phyloP scores from a whole-genome alignment of 2,113 vertebrate species.

The Rhegmatorhina hoffmannsi region DNA sequence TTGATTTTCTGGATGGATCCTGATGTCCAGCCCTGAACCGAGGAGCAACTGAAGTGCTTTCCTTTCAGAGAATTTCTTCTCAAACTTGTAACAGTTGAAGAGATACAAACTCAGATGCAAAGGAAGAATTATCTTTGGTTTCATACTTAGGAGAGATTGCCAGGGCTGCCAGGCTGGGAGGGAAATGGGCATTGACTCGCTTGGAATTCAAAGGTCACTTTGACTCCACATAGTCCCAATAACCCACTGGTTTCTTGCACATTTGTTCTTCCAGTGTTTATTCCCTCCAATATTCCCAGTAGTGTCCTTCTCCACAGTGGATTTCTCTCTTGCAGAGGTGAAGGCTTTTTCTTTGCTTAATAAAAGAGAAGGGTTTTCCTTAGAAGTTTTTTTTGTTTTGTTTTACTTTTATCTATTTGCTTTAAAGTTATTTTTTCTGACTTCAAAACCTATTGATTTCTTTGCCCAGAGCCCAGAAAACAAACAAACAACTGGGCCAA shows the following conservation, averaged over 20 bases:
- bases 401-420: slow-evolving; percentile 6
- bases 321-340: not conserved
- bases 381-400: not conserved
- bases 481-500: not conserved
- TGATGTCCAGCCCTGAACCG: fast-evolving
- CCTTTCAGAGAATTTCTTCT: not conserved
- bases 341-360: not conserved
- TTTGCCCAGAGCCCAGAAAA: not conserved
- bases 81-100: fast-evolving
- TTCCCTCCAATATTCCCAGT: not conserved
- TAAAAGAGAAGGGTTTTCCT: not conserved
- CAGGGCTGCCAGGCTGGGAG: not conserved
- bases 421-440: slow-evolving; percentile 7
- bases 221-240: fast-evolving
- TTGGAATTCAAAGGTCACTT: not conserved
- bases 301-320: not conserved
- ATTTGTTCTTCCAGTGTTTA: not conserved
- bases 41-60: not conserved
- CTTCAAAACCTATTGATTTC: slow-evolving; percentile 14
- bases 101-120: fast-evolving
- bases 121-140: not conserved
- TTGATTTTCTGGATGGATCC: not conserved
- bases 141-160: not conserved
- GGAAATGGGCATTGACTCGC: fast-evolving
- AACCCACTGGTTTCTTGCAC: fast-evolving